A percentile compares a stretch with the other conserved stretches of the same genome.
phyloP scores from a whole-genome alignment of 1,140 invertebrate genomes.

The Tetragonula clypearis region DNA sequence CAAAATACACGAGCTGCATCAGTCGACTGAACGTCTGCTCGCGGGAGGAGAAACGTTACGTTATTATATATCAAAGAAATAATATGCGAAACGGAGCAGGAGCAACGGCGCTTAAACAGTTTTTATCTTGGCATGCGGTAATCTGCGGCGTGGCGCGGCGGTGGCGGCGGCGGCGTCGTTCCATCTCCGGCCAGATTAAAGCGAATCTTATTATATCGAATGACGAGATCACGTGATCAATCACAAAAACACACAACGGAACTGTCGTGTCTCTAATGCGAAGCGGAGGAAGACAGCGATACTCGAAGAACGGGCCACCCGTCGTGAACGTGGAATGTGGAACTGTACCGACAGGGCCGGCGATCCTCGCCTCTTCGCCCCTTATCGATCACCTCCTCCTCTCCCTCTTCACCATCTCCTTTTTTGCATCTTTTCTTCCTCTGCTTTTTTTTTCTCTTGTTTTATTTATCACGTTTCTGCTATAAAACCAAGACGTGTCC shows the following conservation, averaged over 20 bases:
- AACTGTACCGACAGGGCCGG: slow-evolving; percentile 76
- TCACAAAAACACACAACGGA: slow-evolving; percentile 80
- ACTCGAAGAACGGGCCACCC: slow-evolving; percentile 76
- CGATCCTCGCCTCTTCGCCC: slow-evolving; percentile 55
- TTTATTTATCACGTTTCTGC: not conserved
- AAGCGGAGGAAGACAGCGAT: slow-evolving; percentile 69
- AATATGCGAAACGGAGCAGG: slow-evolving; percentile 14
- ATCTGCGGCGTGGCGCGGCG: slow-evolving; percentile 22
- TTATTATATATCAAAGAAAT: slow-evolving; percentile 23
- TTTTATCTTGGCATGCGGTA: slow-evolving; percentile 52
- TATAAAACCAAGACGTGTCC: too few relatives aligned
- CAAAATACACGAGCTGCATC: too few relatives aligned
- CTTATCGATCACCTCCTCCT: slow-evolving; percentile 34
- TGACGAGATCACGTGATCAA: slow-evolving; percentile 80
- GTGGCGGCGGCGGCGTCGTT: slow-evolving; percentile 20
- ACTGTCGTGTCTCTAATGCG: slow-evolving; percentile 78
- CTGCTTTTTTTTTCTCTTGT: too few relatives aligned
- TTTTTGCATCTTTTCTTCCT: not conserved
- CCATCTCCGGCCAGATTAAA: slow-evolving; percentile 74
- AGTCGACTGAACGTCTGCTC: not conserved
- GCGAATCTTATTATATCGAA: slow-evolving; percentile 79
- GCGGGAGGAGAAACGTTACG: not conserved
- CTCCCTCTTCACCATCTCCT: too few relatives aligned
- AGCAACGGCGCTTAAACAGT: slow-evolving; percentile 26
- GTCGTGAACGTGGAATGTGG: slow-evolving; percentile 80